Conservation (phyloP, 1,140 invertebrate genomes). For the Ridgeia piscesae region DNA sequence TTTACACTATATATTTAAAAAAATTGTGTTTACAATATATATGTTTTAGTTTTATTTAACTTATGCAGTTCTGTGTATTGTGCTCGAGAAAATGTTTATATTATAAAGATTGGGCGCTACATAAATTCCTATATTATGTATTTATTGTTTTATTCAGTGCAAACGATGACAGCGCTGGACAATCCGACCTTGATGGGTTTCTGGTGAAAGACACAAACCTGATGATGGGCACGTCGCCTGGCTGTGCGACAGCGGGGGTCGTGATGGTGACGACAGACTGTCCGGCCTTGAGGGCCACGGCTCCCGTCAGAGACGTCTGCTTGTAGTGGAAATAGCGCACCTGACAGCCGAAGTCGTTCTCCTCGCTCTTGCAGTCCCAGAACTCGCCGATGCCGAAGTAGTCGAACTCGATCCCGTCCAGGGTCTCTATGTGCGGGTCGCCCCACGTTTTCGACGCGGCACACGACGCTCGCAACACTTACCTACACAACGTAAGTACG, state of each 20-base stretch:
- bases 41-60: too few relatives aligned
- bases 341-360: slow-evolving; percentile 3
- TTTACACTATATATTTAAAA: too few relatives aligned
- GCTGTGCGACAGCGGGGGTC: neutral
- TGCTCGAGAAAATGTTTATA: too few relatives aligned
- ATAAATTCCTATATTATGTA: too few relatives aligned
- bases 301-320: slow-evolving; percentile 9
- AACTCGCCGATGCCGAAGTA: slow-evolving; percentile 13
- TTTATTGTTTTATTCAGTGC: too few relatives aligned
- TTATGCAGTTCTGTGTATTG: too few relatives aligned
- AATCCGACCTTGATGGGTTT: too few relatives aligned
- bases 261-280: slow-evolving; percentile 8
- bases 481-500: neutral
- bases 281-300: slow-evolving; percentile 9
- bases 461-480: neutral
- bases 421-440: neutral
- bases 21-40: too few relatives aligned
- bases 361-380: slow-evolving; percentile 2
- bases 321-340: neutral
- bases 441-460: slow-evolving; percentile 11
- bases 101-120: too few relatives aligned
- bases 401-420: slow-evolving; percentile 11
- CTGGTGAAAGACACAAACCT: neutral
- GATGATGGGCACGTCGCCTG: neutral
- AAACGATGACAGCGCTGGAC: too few relatives aligned